Percentiles rank a stretch among this genome's conserved stretches.
phyloP scores from a whole-genome alignment of 2,888 invertebrate species.

The Dione vanillae region DNA sequence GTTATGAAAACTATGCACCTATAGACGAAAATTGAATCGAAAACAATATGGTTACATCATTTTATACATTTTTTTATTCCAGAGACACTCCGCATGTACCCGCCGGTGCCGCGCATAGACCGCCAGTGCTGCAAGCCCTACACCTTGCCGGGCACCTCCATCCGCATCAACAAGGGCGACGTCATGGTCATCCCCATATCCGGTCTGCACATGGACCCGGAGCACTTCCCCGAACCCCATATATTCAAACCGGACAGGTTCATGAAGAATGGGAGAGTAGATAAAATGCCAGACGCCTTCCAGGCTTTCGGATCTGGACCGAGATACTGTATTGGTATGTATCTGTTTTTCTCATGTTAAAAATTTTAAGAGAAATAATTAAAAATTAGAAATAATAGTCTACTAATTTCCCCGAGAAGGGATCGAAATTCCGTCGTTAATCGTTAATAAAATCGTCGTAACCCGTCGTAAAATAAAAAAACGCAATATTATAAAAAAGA shows the following conservation, averaged over 20 bases:
- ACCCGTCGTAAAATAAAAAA: too few species aligned
- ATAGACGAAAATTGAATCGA: too few species aligned
- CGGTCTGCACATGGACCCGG: constrained; percentile 82
- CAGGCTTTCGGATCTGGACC: constrained; percentile 83
- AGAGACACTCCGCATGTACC: constrained; percentile 85
- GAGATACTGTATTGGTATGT: constrained; percentile 79
- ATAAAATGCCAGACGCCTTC: constrained; percentile 77
- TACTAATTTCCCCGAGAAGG: too few species aligned
- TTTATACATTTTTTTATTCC: constrained; percentile 49
- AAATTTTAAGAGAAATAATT: too few species aligned
- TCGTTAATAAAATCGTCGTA: too few species aligned
- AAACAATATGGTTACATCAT: too few species aligned
- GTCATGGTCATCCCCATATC: constrained; percentile 74
- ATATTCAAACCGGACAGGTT: constrained; percentile 83
- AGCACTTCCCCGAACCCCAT: constrained; percentile 82
- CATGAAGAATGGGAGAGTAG: constrained; percentile 72
- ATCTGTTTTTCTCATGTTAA: too few species aligned
- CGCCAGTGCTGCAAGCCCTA: constrained; percentile 83
- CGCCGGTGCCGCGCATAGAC: constrained; percentile 81
- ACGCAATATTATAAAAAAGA: too few species aligned
- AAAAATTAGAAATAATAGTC: too few species aligned
- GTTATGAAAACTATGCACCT: too few species aligned
- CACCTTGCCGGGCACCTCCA: constrained; percentile 73
- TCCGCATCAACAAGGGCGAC: constrained; percentile 75
- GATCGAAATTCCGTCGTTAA: too few species aligned